Evolutionary conservation across 2,888 invertebrate genomes (phyloP), one percentile per base, ranked within the genome.

Genomic region (Thereva nobilitata): DNA sequence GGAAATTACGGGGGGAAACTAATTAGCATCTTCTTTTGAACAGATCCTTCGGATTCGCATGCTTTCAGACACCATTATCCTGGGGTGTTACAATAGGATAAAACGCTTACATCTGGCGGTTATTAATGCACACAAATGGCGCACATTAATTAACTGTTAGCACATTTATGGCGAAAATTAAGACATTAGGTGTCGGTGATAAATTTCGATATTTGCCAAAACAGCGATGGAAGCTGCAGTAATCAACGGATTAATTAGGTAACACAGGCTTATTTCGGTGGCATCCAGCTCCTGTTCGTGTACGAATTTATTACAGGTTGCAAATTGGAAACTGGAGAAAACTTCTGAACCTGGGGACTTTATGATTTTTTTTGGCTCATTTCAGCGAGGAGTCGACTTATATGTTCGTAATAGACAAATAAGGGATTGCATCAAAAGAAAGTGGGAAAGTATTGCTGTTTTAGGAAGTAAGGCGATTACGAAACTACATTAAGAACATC

Each of bases 91-190:
- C 61, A 23, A 61, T 23, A 12, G 61, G 61, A 68, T 68, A 49
- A 68, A 65, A 47, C 35, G 55, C 50, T 61, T 68, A 65, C 55
- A 59, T 52, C 50, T 52, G 57, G 64, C 47, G 41, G 66, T 68
- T 66, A 68, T 66, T 66, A 68, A 68, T 68, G 68, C 61, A 68
- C 59, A 47, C 68, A 68, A 68, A 68, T 68, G 68, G 68, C 61
- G 66, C 41, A 61, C 68, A 68, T 68, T 68, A 68, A 68, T 68
- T 68, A 68, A 61, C 68, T 68, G 42, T 47, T n/a, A 50, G 53
- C 61, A 66, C 61, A 63, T 67, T 61, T 61, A 61, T 61, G 61
- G 61, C 34, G 50, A n/a, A 49, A 61, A 61, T 61, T 61, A 50
- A 61, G 61, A 50, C 61, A 61, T 61, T 61, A 40, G 61, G 61